Base-by-base conservation (phyloP, 2,888 invertebrate genomes). In the Globia sparganii region DNA sequence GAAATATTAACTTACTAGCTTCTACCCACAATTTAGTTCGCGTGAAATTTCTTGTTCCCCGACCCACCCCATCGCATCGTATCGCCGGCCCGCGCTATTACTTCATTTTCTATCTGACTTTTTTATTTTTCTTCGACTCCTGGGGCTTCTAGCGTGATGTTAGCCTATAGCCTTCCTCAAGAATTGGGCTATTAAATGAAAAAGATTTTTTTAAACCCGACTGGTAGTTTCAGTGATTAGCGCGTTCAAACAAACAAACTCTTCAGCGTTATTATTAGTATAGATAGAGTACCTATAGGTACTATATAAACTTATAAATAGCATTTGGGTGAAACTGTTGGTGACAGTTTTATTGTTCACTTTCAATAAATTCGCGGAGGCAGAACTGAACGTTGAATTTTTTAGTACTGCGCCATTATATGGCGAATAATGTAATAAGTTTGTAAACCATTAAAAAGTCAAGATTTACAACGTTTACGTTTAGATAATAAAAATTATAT, bases 311-410 rank as follows among this genome's bases (percentile, higher is more conserved):
- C 49, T 31, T 78, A 31, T 31, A n/a, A 59, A 56, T 67, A 31
- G 37, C 37, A 25, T 59, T 58, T 59, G 56, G 58, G 43, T 75
- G 40, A 58, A 74, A 61, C 70, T 82, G 80, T 58, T 58, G 49
- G 31, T 62, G 80, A 80, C 78, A 77, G 66, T 71, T 80, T 83
- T 77, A 77, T 83, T 80, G 56, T 67, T 71, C 40, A 62, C n/a
- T 70, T 67, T 37, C 59, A 76, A 62, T n/a, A n/a, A n/a, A n/a
- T 61, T 56, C 15, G 37, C 21, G 40, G 46, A 28, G 65, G n/a
- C 28, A 28, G 34, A 56, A 66, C 21, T 28, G 28, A 34, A 34
- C 9, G 43, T 25, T 67, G 31, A 18, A 6, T 31, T 67, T 67
- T 75, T 68, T 21, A 56, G 4, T 58, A 53, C 37, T 18, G 18